These are phyloP conservation scores for Drosophila nikananu DNA, from an alignment of 1,140 invertebrate species.

Conservation along the genomic window DNA sequence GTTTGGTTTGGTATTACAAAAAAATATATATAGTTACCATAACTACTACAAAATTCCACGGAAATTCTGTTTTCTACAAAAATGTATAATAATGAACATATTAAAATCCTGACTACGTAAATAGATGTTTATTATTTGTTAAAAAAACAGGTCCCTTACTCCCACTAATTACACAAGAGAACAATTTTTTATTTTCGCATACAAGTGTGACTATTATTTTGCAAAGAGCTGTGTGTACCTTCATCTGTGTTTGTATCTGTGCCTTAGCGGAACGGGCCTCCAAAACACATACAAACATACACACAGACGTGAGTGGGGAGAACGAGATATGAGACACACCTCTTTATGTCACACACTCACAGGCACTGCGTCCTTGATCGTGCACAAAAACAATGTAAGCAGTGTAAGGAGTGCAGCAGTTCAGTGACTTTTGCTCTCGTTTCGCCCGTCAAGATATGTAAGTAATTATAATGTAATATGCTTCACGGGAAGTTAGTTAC, in stretches of 20 bases:
- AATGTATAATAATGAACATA: no score
- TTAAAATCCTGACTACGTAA: not conserved
- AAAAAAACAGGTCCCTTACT: not conserved
- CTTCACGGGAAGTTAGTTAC: not conserved
- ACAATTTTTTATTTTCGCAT: not conserved
- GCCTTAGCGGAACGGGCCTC: conserved; percentile 67
- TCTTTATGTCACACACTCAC: conserved; percentile 32
- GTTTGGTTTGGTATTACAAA: not conserved
- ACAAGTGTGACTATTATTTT: conserved; percentile 19
- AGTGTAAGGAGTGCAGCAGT: conserved; percentile 22
- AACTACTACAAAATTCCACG: no score
- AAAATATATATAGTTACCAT: no score
- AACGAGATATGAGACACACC: conserved; percentile 47
- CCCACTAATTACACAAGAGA: not conserved
- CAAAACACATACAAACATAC: conserved; percentile 46
- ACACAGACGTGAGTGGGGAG: conserved; percentile 1
- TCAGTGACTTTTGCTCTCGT: conserved; percentile 40
- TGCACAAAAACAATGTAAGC: conserved; percentile 36
- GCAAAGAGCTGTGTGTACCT: conserved; percentile 12
- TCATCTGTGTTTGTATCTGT: conserved; percentile 28
- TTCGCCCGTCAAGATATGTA: conserved; percentile 2
- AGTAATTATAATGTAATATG: conserved; percentile 10
- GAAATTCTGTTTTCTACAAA: no score
- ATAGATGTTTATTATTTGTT: not conserved
- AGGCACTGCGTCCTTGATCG: conserved; percentile 49